Base-by-base conservation (phyloP, 2,113 vertebrate genomes). In the Cheirogaleus medius region DNA sequence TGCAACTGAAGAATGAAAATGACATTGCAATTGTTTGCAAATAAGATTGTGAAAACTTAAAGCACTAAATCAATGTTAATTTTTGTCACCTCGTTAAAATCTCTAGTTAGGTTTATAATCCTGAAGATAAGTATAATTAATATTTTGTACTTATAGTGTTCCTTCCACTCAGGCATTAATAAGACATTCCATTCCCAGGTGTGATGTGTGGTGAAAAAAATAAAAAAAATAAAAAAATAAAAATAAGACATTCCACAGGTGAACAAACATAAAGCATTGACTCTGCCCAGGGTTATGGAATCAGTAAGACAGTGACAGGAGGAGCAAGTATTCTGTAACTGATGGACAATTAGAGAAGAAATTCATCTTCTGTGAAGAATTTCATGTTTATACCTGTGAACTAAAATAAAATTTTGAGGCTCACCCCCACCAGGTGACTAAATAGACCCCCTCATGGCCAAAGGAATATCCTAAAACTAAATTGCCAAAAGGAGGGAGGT, bases 81-180 rank as follows among this genome's bases (percentile, higher is more conserved):
- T 91, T 94, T 56, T 90, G 47, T 90, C 52, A 69, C 49, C 73
- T 92, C 64, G 77, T 77, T 95, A 73, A 93, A 82, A 95, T 91
- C 44, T 87, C 42, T 94, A 74, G 34, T 87, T 86, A 44, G 84
- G 37, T 91, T 95, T 95, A 87, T 64, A 80, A 73, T 83, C 13
- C 76, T 96, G 52, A 71, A 89, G 60, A 37, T 86, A 92, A 94
- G 27, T 54, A n/a, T 68, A 87, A 90, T 85, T 82, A 90, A 37
- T 97, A 96, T 96, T 97, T 96, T 82, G 44, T 97, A 47, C 96
- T 88, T 82, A 60, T 9, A 95, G 49, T 88, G 54, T 85, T 78
- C 54, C 42, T 86, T 94, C 56, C 47, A 96, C 32, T 96, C 27
- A 96, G 80, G 71, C 68, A 76, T 97, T 93, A 89, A 86, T 54